These are phyloP conservation scores for Chelmon rostratus DNA, from an alignment of 2,797 vertebrate species.

Conservation along the genomic window DNA sequence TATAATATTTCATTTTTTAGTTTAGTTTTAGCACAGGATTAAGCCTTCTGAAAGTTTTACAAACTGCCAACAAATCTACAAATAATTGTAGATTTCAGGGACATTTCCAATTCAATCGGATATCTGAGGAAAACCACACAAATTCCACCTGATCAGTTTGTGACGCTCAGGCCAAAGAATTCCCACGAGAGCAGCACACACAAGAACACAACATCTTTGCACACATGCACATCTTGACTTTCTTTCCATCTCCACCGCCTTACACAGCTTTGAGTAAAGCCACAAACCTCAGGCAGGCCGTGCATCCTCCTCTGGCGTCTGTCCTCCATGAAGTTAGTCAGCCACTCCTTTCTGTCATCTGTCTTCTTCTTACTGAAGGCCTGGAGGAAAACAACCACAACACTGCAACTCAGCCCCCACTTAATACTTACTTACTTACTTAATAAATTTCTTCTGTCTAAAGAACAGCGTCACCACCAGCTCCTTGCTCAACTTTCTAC, in stretches of 20 bases:
- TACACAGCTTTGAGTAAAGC: background rate
- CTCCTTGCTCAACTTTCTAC: background rate
- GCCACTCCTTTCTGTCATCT: slow-evolving; percentile 98
- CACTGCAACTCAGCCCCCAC: background rate
- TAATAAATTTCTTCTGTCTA: background rate
- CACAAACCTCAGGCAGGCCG: slow-evolving; percentile 94
- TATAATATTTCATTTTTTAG: background rate
- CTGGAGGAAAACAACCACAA: slow-evolving; percentile 73
- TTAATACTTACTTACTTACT: background rate
- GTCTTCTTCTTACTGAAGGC: slow-evolving; percentile 99
- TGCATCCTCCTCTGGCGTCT: slow-evolving; percentile 95
- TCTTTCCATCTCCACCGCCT: background rate
- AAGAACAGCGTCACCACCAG: background rate
- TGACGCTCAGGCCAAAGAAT: background rate
- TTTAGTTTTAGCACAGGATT: background rate
- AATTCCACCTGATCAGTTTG: background rate
- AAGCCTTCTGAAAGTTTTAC: background rate
- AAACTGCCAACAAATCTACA: background rate
- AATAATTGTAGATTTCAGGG: background rate
- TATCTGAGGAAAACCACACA: background rate
- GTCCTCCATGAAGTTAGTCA: slow-evolving; percentile 99
- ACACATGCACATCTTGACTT: background rate
- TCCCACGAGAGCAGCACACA: background rate
- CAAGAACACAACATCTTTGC: background rate
- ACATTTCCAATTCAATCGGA: background rate